Evolutionary conservation across 1,140 invertebrate genomes (phyloP), one percentile per base, ranked within the genome.

Genomic region (Aleiodes sp.): DNA sequence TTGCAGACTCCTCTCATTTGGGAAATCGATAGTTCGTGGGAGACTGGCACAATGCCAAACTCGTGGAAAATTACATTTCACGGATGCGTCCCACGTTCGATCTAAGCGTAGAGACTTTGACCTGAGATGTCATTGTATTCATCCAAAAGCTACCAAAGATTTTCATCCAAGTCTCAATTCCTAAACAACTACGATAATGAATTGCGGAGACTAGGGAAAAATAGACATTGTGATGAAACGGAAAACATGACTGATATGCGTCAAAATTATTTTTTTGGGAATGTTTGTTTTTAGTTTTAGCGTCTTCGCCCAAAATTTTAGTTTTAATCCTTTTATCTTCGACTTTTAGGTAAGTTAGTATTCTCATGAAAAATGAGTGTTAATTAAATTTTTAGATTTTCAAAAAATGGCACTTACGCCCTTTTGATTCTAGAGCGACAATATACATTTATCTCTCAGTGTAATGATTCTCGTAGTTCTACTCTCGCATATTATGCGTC

Each of bases 1-100:
- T 52, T 52, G 46, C 43, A 14, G n/a, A 46, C n/a, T 46, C 16
- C 41, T n/a, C n/a, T 19, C 41, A 46, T 46, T 46, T 46, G 41
- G 52, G 1, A 29, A 59, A 63, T 28, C 26, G 35, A 33, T 35
- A 70, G 46, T 65, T n/a, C n/a, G n/a, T n/a, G n/a, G n/a, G 41
- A 65, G 16, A 29, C 70, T 59, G 72, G 72, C 75, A 73, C 75
- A 71, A 72, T 75, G 73, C 73, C 71, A 63, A 70, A 65, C 72
- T 72, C 71, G 10, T 10, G n/a, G 72, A 68, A 71, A 75, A 79
- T 78, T 79, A 76, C 56, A 65, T 52, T 52, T 52, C 46, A n/a
- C 46, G 12, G 12, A 52, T 52, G 46, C 46, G 16, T 10, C 21
- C 46, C 46, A 52, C 46, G 21, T 52, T 52, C 46, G 46, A 52